Evolutionary conservation across 2,113 vertebrate species (phyloP).

Genomic region (Stomatorhinus ivindoensis): DNA sequence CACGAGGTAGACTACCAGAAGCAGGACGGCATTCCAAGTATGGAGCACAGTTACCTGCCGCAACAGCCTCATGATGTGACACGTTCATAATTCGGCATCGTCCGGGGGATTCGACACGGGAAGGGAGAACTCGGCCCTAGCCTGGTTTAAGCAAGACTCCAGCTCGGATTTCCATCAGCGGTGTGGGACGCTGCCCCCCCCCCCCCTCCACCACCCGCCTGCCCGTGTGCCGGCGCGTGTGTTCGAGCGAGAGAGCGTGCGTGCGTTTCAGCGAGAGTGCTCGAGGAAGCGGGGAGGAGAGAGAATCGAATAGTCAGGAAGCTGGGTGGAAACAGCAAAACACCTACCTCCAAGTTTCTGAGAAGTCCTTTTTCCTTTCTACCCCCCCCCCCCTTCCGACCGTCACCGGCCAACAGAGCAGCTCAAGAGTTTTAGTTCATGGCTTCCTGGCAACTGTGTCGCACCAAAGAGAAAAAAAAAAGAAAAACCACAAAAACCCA

Average conservation of each 20-base stretch:
- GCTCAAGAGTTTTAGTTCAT: constrained; percentile 9
- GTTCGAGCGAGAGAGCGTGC: constrained; percentile 17
- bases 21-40: constrained; percentile 86
- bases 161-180: constrained; percentile 79
- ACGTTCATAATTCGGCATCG: constrained; percentile 98
- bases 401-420: background rate
- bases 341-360: constrained; percentile 68
- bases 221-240: constrained; percentile 43
- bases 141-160: constrained; percentile 78
- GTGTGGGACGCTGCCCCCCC: constrained; percentile 42
- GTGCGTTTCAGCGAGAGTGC: constrained; percentile 22
- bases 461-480: background rate
- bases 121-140: constrained; percentile 74
- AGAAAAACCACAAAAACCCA: background rate
- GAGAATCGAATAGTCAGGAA: constrained; percentile 28
- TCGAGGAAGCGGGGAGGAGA: constrained; percentile 2
- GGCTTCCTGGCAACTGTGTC: background rate
- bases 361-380: constrained; percentile 44
- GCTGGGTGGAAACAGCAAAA: constrained; percentile 45
- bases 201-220: background rate
- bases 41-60: constrained; percentile 94
- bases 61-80: constrained; percentile 98
- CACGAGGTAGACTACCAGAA: constrained; percentile 83
- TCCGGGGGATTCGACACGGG: constrained; percentile 69
- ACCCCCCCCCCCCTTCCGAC: constrained; percentile 17